These are phyloP conservation scores for Aspiorhynchus laticeps DNA, from an alignment of 2,113 vertebrate genomes.

Conservation along the genomic window DNA sequence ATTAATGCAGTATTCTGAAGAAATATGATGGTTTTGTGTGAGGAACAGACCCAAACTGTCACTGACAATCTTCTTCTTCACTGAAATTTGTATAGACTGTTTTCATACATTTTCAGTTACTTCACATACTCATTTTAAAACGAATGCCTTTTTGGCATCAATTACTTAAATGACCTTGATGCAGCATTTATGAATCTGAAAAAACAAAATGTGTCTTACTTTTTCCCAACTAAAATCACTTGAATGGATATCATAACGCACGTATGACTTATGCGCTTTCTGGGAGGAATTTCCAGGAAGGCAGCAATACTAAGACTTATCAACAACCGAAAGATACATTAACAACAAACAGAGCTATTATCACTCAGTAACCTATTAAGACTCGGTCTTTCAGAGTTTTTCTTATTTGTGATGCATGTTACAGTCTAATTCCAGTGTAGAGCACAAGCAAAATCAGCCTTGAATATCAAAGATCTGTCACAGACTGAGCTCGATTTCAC, in stretches of 20 bases:
- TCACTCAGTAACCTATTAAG: not conserved
- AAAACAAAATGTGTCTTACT: not conserved
- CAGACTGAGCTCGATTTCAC: no score
- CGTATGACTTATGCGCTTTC: not conserved
- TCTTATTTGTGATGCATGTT: not conserved
- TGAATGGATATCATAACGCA: not conserved
- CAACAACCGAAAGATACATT: not conserved
- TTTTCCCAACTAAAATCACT: not conserved
- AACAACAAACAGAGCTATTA: not conserved
- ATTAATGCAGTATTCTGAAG: not conserved
- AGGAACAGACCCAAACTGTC: no score
- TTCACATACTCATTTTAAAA: not conserved
- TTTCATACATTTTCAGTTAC: not conserved
- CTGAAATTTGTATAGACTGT: not conserved
- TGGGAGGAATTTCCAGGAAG: not conserved
- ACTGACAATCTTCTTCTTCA: not conserved
- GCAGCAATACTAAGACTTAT: not conserved
- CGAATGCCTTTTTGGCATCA: not conserved
- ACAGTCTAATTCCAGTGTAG: not conserved
- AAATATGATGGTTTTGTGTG: no score
- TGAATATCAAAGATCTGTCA: slow-evolving; percentile 11
- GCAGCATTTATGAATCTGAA: not conserved
- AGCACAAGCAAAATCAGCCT: not conserved
- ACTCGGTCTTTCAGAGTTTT: not conserved
- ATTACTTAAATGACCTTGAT: not conserved